Base-by-base conservation (phyloP, 2,113 vertebrate genomes). In the Phasianus colchicus region DNA sequence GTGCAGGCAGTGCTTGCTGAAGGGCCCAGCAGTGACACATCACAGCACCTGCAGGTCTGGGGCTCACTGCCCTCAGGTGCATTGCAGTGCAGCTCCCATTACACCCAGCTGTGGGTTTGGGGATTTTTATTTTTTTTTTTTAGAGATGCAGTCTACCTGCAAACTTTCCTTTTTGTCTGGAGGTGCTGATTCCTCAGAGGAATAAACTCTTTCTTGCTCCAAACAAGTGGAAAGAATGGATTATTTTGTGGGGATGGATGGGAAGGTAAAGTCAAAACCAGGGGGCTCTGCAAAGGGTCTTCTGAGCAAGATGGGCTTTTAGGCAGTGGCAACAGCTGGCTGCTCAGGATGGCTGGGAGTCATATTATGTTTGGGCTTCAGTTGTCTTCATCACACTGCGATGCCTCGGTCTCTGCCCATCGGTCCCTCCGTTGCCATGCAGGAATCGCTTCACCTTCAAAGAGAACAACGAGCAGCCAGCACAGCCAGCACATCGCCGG, bases 371-470 rank as follows among this genome's bases (percentile, higher is more conserved):
- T 17, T 30, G 48, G 55, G 21, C 87, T 60, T 64, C 73, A 25
- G 58, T 34, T 71, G 84, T 64, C 64, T 13, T 43, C 61, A 29
- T 64, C 12, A 61, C 71, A 67, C 20, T 64, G 22, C 10, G 36
- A 43, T 87, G 75, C 72, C 40, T 52, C 9, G 77, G 73, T 86
- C 77, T 27, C 12, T 21, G 83, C 91, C 3, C 57, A 50, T 29
- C 7, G 75, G 40, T 50, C 54, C 85, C 85, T 89, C 76, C 75
- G 91, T 83, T 91, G 91, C 91, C 84, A 4, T 19, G 83, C 65
- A 47, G 87, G 55, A 83, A 80, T 52, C 67, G 88, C 91, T 36
- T 92, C 91, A 92, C 93, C 93, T 91, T 83, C 11, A 70, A 64
- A 58, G 87, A 21, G 84, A 77, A 13, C 71, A 63, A 78, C 65